phyloP scores from a whole-genome alignment of 2,888 invertebrate genomes.

The Drosophila nigricruria region DNA sequence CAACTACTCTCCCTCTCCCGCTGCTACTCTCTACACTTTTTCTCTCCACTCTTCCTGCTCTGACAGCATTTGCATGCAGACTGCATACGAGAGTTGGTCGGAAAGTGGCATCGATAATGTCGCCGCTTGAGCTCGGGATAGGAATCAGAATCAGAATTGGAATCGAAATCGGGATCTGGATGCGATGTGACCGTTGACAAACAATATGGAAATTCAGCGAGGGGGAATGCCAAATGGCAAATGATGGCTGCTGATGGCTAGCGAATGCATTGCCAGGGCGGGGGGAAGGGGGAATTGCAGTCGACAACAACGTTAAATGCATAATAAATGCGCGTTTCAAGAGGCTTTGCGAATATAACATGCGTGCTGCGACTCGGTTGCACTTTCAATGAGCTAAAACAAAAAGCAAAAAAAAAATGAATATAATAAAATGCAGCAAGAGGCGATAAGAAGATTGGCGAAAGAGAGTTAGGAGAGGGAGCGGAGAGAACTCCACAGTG shows the following conservation, averaged over 20 bases:
- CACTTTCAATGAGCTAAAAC: conserved; percentile 75
- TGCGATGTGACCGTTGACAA: conserved; percentile 64
- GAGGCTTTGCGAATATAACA: conserved; percentile 58
- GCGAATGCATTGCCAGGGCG: conserved; percentile 11
- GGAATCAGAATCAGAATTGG: conserved; percentile 19
- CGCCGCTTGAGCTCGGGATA: conserved; percentile 45
- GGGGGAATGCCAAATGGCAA: conserved; percentile 25
- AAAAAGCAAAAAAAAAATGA: conserved; percentile 30
- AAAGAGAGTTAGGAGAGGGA: neutral
- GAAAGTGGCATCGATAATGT: conserved; percentile 54
- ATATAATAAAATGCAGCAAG: conserved; percentile 17
- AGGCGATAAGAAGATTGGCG: conserved; percentile 45
- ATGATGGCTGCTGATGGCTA: conserved; percentile 25
- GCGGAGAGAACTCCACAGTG: conserved; percentile 6
- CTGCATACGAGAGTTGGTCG: conserved; percentile 64
- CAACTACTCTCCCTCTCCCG: conserved; percentile 22
- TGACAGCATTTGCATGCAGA: conserved; percentile 75
- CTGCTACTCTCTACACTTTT: conserved; percentile 5
- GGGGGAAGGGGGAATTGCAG: conserved; percentile 40
- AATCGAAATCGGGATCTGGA: conserved; percentile 55
- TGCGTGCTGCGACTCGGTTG: conserved; percentile 71
- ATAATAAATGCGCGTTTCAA: conserved; percentile 75
- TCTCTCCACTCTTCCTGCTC: conserved; percentile 5
- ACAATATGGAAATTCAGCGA: conserved; percentile 71
- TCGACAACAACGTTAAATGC: conserved; percentile 77